Conservation (phyloP, 2,888 invertebrate genomes). For the Caenorhabditis drosophilae region DNA sequence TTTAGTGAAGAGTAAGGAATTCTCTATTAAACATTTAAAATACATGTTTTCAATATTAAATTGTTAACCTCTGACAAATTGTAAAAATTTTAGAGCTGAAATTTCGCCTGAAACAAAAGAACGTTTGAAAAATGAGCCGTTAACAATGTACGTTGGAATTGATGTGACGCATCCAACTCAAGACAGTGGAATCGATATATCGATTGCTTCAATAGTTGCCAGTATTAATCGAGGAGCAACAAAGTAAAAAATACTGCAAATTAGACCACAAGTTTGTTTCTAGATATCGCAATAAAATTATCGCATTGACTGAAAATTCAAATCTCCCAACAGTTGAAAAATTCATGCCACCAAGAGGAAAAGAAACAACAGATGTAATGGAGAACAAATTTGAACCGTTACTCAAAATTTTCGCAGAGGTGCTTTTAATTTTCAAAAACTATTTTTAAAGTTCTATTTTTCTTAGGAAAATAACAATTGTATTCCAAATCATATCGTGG, state of each 20-base stretch:
- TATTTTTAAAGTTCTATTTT: slow-evolving; percentile 2
- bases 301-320: slow-evolving; percentile 2
- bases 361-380: slow-evolving; percentile 24
- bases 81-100: slow-evolving; percentile 10
- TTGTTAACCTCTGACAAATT: too few species aligned
- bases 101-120: slow-evolving; percentile 24
- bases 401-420: slow-evolving; percentile 14
- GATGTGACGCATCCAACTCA: slow-evolving; percentile 52
- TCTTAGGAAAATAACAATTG: slow-evolving; percentile 26
- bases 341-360: slow-evolving; percentile 1
- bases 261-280: too few species aligned
- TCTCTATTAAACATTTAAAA: too few species aligned
- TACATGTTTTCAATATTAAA: neutral
- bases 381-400: slow-evolving; percentile 16
- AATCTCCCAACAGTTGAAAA: neutral
- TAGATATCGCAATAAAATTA: slow-evolving; percentile 12
- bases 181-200: slow-evolving; percentile 23
- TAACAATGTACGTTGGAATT: slow-evolving; percentile 49
- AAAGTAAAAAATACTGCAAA: too few species aligned
- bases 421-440: slow-evolving; percentile 1
- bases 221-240: slow-evolving; percentile 38
- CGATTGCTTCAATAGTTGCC: slow-evolving; percentile 44
- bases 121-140: slow-evolving; percentile 9
- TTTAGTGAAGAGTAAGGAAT: slow-evolving; percentile 9
- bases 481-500: slow-evolving; percentile 38